Evolutionary conservation across 1,140 invertebrate species (phyloP).

Genomic region (Scaptomyza graminum): DNA sequence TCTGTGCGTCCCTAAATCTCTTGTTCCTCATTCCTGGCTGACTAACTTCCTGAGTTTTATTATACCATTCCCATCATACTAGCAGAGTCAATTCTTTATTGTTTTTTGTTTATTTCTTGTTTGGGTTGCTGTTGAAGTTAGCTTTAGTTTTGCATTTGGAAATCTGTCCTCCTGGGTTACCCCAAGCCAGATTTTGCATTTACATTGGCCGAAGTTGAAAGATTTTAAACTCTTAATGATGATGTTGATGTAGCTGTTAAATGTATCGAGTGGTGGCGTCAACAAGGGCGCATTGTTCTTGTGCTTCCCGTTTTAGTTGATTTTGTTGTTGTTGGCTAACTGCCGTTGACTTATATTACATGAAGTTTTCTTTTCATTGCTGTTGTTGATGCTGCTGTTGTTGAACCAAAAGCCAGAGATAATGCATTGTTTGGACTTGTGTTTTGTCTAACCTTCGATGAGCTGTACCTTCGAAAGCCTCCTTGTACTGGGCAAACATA

Average conservation of each 20-base stretch:
- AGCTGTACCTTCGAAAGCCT: conserved; percentile 27
- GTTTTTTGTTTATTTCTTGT: conserved; percentile 16
- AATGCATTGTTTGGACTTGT: conserved; percentile 66
- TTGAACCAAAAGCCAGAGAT: conserved; percentile 37
- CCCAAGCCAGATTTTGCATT: conserved; percentile 37
- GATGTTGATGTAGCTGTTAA: conserved; percentile 44
- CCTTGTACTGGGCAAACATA: conserved; percentile 57
- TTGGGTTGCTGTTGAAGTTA: conserved; percentile 46
- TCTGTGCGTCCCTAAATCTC: no score
- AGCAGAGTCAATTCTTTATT: conserved; percentile 4
- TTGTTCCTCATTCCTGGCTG: conserved; percentile 2
- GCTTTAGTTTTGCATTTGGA: conserved; percentile 67
- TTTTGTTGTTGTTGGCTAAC: conserved; percentile 48
- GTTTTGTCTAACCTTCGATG: conserved; percentile 56
- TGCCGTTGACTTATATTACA: conserved; percentile 68
- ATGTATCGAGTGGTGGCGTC: conserved; percentile 35
- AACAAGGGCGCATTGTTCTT: conserved; percentile 50
- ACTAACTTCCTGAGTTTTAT: conserved; percentile 67
- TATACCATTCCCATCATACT: conserved; percentile 44
- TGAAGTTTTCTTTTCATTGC: conserved; percentile 61
- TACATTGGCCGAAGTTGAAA: conserved; percentile 31
- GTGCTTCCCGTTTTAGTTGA: conserved; percentile 20
- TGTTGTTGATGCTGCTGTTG: conserved; percentile 10
- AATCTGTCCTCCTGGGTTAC: conserved; percentile 34
- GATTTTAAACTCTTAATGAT: conserved; percentile 56